phyloP scores from a whole-genome alignment of 2,888 invertebrate species.

The Cephus nigrinus region DNA sequence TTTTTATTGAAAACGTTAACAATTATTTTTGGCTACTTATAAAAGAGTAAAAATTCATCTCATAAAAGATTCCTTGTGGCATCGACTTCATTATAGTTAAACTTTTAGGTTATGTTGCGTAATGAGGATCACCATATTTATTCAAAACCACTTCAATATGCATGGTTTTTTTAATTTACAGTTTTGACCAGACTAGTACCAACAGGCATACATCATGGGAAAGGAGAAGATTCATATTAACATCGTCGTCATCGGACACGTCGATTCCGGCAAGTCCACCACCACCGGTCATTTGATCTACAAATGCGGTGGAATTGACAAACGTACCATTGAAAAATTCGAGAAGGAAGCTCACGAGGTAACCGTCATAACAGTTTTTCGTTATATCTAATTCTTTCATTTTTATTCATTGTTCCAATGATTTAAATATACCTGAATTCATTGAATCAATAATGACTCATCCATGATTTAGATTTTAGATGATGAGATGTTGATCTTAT shows the following conservation, averaged over 20 bases:
- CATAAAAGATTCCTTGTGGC: background rate
- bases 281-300: constrained; percentile 99
- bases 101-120: background rate
- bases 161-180: constrained; percentile 18
- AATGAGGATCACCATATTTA: background rate
- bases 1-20: background rate
- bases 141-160: background rate
- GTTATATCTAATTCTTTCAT: background rate
- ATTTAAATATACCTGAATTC: background rate
- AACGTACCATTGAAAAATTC: constrained; percentile 99
- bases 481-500: background rate
- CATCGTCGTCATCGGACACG: constrained; percentile 99
- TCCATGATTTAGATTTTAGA: background rate
- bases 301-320: constrained; percentile 99
- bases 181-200: constrained; percentile 39
- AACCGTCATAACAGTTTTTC: constrained; percentile 2
- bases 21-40: background rate
- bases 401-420: background rate
- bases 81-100: background rate
- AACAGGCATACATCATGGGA: constrained; percentile 78
- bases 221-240: constrained; percentile 99
- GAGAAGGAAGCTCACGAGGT: constrained; percentile 98
- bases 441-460: background rate
- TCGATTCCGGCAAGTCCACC: constrained; percentile 99
- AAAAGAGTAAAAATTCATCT: background rate